Conservation (phyloP, 2,888 invertebrate genomes). For the Galerucella nymphaeae region DNA sequence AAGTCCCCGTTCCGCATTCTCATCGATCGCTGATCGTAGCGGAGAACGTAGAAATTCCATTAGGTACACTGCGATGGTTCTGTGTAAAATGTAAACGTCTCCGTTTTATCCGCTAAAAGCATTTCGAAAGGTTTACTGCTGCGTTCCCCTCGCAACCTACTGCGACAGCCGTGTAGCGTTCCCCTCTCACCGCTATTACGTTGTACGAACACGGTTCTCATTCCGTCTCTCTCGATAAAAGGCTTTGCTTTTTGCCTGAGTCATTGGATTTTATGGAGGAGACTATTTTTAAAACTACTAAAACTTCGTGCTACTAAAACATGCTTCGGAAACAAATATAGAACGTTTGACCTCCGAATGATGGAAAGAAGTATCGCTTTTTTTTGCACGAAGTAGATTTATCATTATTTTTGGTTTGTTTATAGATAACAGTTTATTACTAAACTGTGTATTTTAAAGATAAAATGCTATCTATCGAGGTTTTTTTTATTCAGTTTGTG, state of each 20-base stretch:
- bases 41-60: slow-evolving; percentile 18
- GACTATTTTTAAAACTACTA: slow-evolving; percentile 44
- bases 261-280: slow-evolving; percentile 41
- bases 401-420: not conserved
- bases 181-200: slow-evolving; percentile 29
- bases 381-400: slow-evolving; percentile 8
- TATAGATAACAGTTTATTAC: too few species aligned
- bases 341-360: slow-evolving; percentile 40
- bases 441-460: slow-evolving; percentile 3
- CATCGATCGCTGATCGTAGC: slow-evolving; percentile 28
- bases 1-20: slow-evolving; percentile 20
- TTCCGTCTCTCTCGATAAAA: slow-evolving; percentile 33
- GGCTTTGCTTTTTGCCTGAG: slow-evolving; percentile 42
- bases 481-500: not conserved
- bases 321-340: slow-evolving; percentile 46
- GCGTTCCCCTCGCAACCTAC: slow-evolving; percentile 36
- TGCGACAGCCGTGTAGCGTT: slow-evolving; percentile 29
- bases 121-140: slow-evolving; percentile 35
- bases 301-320: slow-evolving; percentile 42
- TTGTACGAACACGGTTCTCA: slow-evolving; percentile 36
- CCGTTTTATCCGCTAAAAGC: slow-evolving; percentile 22
- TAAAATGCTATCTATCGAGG: slow-evolving; percentile 1
- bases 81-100: slow-evolving; percentile 15
- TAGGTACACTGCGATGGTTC: slow-evolving; percentile 21
- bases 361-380: slow-evolving; percentile 42